These are phyloP conservation scores for Tinea pellionella DNA, from an alignment of 2,888 invertebrate species.

Conservation along the genomic window DNA sequence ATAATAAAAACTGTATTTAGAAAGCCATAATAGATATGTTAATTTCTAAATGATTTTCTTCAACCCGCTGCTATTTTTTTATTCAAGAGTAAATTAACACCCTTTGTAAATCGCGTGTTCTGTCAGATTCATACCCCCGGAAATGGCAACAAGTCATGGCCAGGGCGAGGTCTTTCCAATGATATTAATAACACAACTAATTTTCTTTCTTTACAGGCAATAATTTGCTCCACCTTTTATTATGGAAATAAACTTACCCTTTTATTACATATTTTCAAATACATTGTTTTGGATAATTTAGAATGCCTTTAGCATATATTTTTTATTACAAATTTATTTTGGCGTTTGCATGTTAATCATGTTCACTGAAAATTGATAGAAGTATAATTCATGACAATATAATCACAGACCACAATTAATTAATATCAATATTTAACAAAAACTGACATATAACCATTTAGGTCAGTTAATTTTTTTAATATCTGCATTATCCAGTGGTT, in stretches of 20 bases:
- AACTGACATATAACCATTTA: too few species aligned
- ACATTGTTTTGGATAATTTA: too few species aligned
- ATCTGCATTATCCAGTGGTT: too few species aligned
- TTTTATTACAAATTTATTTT: too few species aligned
- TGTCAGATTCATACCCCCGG: constrained; percentile 40
- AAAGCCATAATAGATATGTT: neutral
- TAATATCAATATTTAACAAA: too few species aligned
- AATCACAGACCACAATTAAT: too few species aligned
- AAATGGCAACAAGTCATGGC: constrained; percentile 41
- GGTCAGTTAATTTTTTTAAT: too few species aligned
- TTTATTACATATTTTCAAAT: neutral
- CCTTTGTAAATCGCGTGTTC: constrained; percentile 47
- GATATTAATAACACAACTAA: neutral
- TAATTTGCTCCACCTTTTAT: neutral
- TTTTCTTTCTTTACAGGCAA: neutral
- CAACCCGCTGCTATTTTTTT: neutral
- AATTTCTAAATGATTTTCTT: neutral
- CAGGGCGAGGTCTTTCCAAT: constrained; percentile 23
- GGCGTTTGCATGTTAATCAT: too few species aligned
- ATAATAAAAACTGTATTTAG: too few species aligned
- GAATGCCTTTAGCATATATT: too few species aligned
- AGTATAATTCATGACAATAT: too few species aligned
- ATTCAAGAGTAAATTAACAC: constrained; percentile 46
- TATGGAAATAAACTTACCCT: neutral
- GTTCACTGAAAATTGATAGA: too few species aligned